Conservation (phyloP, 2,113 vertebrate genomes). For the Regulus satrapa region DNA sequence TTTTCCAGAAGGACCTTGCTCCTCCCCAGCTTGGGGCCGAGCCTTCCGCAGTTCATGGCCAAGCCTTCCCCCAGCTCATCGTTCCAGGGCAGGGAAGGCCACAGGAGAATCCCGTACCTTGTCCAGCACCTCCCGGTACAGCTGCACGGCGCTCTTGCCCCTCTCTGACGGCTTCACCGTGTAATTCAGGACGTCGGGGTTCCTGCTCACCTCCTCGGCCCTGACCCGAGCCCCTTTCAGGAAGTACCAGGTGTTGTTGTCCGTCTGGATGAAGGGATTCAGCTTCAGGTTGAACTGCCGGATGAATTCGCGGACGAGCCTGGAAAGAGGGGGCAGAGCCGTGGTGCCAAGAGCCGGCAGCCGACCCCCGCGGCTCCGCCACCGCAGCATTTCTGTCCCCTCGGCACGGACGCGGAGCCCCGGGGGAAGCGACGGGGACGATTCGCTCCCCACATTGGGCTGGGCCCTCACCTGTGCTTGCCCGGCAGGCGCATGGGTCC, state of each 20-base stretch:
- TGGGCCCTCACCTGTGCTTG: background rate
- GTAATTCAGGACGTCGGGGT: background rate
- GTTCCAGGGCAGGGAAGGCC: too few species aligned
- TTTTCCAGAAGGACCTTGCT: background rate
- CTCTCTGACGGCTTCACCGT: background rate
- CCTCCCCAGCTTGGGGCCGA: background rate
- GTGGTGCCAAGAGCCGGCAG: rapidly evolving
- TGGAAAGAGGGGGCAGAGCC: background rate
- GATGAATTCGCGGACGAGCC: background rate
- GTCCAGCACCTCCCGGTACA: background rate
- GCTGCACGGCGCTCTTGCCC: background rate
- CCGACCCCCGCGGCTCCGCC: background rate
- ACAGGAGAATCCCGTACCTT: background rate
- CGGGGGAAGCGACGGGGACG: rapidly evolving
- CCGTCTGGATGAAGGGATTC: background rate
- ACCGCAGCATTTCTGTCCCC: rapidly evolving
- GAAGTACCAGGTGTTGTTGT: background rate
- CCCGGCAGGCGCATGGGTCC: slow-evolving; percentile 3
- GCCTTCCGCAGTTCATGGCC: background rate
- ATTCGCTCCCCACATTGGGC: rapidly evolving
- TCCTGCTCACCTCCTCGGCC: background rate
- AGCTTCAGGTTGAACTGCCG: background rate
- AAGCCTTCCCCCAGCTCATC: background rate
- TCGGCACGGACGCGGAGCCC: too few species aligned
- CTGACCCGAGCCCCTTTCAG: rapidly evolving